A percentile compares a stretch with the other conserved stretches of the same genome.
Conservation (phyloP, 2,113 vertebrate species). For the Toxostoma redivivum region DNA sequence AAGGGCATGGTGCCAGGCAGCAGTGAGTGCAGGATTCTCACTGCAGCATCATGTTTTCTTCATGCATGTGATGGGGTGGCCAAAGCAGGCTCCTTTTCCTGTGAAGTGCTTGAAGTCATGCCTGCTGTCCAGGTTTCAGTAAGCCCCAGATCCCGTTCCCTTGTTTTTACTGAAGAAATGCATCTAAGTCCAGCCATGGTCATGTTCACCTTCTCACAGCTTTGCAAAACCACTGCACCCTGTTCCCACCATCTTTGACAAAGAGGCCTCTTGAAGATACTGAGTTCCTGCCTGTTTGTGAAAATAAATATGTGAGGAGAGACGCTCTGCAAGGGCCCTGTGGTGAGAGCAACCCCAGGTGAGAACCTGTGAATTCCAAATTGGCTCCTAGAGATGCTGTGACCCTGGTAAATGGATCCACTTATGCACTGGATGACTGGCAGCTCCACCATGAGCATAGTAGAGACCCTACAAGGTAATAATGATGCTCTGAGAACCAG, state of each 20-base stretch:
- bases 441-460: neutral
- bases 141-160: neutral
- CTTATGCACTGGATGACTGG: neutral
- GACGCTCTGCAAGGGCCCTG: neutral
- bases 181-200: neutral
- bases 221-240: neutral
- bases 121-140: neutral
- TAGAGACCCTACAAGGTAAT: neutral
- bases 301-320: conserved; percentile 52
- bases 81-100: neutral
- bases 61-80: too few relatives aligned
- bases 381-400: neutral
- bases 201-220: neutral
- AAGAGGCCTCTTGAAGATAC: conserved; percentile 23
- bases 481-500: neutral
- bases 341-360: rapidly evolving
- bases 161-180: neutral
- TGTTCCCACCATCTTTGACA: neutral
- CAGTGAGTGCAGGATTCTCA: neutral
- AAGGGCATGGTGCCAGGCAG: neutral
- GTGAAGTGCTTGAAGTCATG: neutral
- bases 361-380: conserved; percentile 46
- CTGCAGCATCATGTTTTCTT: neutral
- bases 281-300: conserved; percentile 42
- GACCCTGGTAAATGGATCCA: neutral